phyloP scores from a whole-genome alignment of 2,797 vertebrate species.

The Manis javanica region DNA sequence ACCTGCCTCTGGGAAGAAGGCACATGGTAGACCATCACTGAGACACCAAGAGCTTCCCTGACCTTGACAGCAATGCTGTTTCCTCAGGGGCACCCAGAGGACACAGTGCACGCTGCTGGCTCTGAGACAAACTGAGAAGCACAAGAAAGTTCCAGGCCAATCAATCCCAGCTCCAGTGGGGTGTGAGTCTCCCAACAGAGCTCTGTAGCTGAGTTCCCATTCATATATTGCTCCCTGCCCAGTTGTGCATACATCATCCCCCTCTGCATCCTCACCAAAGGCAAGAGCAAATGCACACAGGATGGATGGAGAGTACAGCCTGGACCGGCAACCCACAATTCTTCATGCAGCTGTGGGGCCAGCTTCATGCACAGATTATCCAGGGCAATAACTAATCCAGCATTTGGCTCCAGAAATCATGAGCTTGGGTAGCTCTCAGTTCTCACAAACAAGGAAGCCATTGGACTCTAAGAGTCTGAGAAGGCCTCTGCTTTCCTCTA shows the following conservation, averaged over 20 bases:
- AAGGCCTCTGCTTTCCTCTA: slow-evolving; percentile 32
- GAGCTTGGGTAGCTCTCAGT: neutral
- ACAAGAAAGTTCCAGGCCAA: slow-evolving; percentile 33
- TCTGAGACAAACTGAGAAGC: slow-evolving; percentile 55
- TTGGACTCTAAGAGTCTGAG: neutral
- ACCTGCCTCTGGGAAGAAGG: slow-evolving; percentile 19
- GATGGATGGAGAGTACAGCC: neutral
- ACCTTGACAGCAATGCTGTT: slow-evolving; percentile 21
- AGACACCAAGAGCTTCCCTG: neutral
- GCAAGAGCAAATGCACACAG: neutral
- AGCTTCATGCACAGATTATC: neutral
- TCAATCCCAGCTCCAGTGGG: slow-evolving; percentile 61
- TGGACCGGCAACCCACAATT: neutral
- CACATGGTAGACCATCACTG: neutral
- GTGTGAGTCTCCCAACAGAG: slow-evolving; percentile 53
- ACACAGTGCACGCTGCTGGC: slow-evolving; percentile 26
- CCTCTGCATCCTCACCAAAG: slow-evolving; percentile 39
- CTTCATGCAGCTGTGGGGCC: neutral
- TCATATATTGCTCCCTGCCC: neutral
- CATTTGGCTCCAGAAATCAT: neutral
- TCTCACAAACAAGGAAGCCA: neutral
- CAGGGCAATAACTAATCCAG: slow-evolving; percentile 1
- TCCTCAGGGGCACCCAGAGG: neutral
- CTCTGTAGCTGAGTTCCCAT: slow-evolving; percentile 42
- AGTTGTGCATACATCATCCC: slow-evolving; percentile 26